Conservation (phyloP, 1,140 invertebrate genomes). For the Colletes latitarsis region DNA sequence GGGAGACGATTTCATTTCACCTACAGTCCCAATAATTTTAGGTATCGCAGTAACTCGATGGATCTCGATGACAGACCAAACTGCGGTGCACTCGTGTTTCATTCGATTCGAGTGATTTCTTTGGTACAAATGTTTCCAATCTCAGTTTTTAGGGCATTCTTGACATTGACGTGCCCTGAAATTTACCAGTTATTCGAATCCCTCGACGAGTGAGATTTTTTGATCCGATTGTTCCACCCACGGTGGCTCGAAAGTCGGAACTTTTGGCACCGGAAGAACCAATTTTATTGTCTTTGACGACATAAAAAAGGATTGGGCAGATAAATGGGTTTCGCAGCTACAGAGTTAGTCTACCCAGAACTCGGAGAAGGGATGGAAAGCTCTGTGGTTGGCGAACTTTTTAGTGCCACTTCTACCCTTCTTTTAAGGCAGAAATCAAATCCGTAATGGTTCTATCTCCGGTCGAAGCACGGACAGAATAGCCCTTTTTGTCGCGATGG, state of each 20-base stretch:
- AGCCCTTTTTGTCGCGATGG: slow-evolving; percentile 51
- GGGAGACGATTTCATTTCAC: too few species aligned
- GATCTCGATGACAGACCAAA: too few species aligned
- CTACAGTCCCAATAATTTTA: too few species aligned
- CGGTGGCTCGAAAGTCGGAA: background rate
- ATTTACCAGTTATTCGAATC: too few species aligned
- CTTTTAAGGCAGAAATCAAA: slow-evolving; percentile 67
- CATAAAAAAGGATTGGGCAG: slow-evolving; percentile 40
- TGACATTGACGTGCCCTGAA: too few species aligned
- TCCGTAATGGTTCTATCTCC: slow-evolving; percentile 62
- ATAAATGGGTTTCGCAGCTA: slow-evolving; percentile 14
- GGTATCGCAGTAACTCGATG: too few species aligned
- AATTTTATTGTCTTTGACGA: background rate
- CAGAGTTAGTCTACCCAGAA: slow-evolving; percentile 17
- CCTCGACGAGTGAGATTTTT: too few species aligned
- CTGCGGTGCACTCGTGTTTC: too few species aligned
- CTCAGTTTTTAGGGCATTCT: too few species aligned
- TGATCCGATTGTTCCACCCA: background rate
- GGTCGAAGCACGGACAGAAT: slow-evolving; percentile 32
- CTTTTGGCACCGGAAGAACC: background rate
- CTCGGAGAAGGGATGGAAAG: slow-evolving; percentile 38
- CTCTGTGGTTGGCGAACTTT: slow-evolving; percentile 58
- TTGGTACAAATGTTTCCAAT: too few species aligned
- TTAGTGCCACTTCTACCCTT: slow-evolving; percentile 57
- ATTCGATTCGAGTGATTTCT: too few species aligned